Conservation (phyloP, 2,888 invertebrate genomes). For the Leptinotarsa rubiginosa region DNA sequence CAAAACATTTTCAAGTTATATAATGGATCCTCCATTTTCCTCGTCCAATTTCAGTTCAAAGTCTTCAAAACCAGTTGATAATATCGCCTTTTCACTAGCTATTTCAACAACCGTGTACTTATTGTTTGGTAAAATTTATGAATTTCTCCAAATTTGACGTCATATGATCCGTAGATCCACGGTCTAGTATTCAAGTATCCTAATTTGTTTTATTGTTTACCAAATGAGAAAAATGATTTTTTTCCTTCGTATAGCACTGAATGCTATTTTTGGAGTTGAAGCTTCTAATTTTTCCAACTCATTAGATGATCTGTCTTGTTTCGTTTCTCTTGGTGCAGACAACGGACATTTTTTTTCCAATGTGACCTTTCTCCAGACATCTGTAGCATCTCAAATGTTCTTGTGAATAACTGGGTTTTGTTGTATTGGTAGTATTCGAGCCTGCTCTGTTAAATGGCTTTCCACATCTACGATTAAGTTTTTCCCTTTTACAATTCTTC, state of each 20-base stretch:
- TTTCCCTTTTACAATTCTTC: background rate
- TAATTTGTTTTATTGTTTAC: constrained; percentile 2
- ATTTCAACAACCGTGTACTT: background rate
- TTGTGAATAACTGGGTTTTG: constrained; percentile 9
- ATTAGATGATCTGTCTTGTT: background rate
- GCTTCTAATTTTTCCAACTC: background rate
- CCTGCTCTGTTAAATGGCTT: background rate
- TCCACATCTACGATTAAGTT: background rate
- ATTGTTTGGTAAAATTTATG: constrained; percentile 1
- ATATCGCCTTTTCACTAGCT: background rate
- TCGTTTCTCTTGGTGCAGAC: background rate
- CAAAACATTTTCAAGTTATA: background rate
- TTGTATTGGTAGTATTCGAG: background rate
- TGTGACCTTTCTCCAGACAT: constrained; percentile 16
- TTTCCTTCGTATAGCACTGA: background rate
- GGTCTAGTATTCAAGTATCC: constrained; percentile 17
- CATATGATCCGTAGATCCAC: constrained; percentile 4
- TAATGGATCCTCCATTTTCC: background rate
- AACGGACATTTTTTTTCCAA: constrained; percentile 10
- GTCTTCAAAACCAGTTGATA: constrained; percentile 8
- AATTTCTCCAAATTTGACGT: background rate
- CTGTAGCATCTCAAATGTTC: constrained; percentile 15
- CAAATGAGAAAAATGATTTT: background rate
- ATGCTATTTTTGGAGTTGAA: constrained; percentile 13
- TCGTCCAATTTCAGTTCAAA: background rate